Base-by-base conservation (phyloP, 2,113 vertebrate species). In the Thamnaconus septentrionalis region DNA sequence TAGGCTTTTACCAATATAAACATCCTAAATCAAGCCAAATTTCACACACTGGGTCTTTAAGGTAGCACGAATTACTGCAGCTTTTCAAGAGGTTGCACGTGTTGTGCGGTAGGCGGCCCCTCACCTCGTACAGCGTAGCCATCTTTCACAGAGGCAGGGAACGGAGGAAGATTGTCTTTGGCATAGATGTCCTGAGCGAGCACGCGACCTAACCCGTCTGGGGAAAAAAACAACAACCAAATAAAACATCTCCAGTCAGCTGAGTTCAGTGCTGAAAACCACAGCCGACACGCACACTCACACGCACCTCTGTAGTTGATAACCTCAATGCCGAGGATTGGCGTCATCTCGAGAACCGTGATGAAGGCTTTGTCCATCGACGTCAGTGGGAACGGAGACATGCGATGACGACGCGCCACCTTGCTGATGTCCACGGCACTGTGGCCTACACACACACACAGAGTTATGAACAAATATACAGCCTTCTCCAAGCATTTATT, bases 311-410 rank as follows among this genome's bases (percentile, higher is more conserved):
- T 92, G 82, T 99, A 98, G 89, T 99, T 98, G 83, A 98, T 97
- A 83, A 97, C 95, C 93, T 99, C 97, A 72, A 95, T 98, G 87
- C 96, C 95, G 80, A 99, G 94, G 86, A 99, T 96, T 75, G 96
- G 94, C 40, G 97, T 97, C 96, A 98, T 99, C 90, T 98, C 97
- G 76, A 98, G 90, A 71, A 99, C 97, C 77, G 97, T 99, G 89
- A 98, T 98, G 90, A 99, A 99, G 88, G 97, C 97, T 91, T 99
- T 99, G 92, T 99, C 97, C 97, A 99, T 98, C 71, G 97, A 98
- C 31, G 97, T 99, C 88, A 99, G 78, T 63, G 97, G 97, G 88
- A 98, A 99, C 4, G 97, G 97, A 81, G 97, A 99, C 95, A 98
- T 98, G 77, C 97, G 97, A 75, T 98, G 96, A 81, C 97, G 95